Percentiles rank a stretch among this genome's conserved stretches.
Evolutionary conservation across 1,140 invertebrate species (phyloP).

Genomic region (Mamestra configurata): DNA sequence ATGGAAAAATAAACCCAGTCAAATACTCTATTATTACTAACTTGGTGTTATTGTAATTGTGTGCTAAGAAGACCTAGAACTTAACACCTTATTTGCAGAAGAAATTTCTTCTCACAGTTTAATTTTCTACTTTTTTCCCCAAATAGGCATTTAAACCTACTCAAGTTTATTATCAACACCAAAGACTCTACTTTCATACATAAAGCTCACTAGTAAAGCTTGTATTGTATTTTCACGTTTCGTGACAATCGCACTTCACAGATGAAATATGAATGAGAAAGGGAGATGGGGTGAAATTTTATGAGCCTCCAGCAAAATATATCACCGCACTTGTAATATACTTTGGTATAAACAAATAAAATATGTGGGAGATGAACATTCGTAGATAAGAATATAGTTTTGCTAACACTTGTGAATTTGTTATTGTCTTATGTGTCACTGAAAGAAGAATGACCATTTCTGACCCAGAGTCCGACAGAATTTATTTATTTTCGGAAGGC

Average conservation of each 20-base stretch:
- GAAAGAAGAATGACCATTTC: not conserved
- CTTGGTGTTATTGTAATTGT: too few species aligned
- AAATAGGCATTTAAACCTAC: too few species aligned
- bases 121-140: too few species aligned
- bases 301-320: constrained; percentile 44
- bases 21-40: too few species aligned
- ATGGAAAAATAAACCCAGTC: too few species aligned
- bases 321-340: constrained; percentile 47
- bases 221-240: constrained; percentile 43
- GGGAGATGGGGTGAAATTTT: constrained; percentile 49
- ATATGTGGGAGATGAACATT: constrained; percentile 42
- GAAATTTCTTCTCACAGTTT: too few species aligned
- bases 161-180: too few species aligned
- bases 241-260: constrained; percentile 49
- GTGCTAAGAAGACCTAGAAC: too few species aligned
- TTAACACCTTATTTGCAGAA: too few species aligned
- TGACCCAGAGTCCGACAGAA: too few species aligned
- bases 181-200: too few species aligned
- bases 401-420: constrained; percentile 5
- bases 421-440: not conserved
- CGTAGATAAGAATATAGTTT: constrained; percentile 26
- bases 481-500: too few species aligned
- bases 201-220: constrained; percentile 4
- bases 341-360: constrained; percentile 49
- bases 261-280: constrained; percentile 49